These are phyloP conservation scores for Dipus sagitta DNA, from an alignment of 2,797 vertebrate species.

Conservation along the genomic window DNA sequence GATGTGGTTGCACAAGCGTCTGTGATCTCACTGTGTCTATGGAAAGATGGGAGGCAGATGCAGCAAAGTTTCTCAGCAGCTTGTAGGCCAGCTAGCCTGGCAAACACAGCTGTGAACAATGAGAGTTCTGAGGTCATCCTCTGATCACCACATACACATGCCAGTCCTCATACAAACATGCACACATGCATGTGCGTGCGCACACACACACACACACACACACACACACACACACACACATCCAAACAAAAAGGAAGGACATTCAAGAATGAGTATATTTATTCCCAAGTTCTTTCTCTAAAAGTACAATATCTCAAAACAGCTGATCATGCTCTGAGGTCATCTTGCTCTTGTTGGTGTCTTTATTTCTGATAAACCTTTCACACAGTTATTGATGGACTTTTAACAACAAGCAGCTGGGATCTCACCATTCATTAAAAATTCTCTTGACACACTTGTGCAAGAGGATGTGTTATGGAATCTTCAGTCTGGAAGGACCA, in stretches of 20 bases:
- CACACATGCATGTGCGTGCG: too few relatives aligned
- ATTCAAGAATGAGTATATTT: not conserved
- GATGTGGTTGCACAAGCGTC: too few relatives aligned
- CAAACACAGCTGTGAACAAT: too few relatives aligned
- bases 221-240: too few relatives aligned
- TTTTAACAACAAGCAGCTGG: slow-evolving; percentile 74
- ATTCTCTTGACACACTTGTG: slow-evolving; percentile 59
- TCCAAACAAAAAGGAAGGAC: not conserved
- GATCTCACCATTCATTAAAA: slow-evolving; percentile 63
- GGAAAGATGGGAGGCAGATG: too few relatives aligned
- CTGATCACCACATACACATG: too few relatives aligned
- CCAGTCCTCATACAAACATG: too few relatives aligned
- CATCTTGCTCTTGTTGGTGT: slow-evolving; percentile 58
- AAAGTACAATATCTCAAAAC: slow-evolving; percentile 44
- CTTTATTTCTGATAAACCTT: slow-evolving; percentile 63
- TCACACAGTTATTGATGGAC: slow-evolving; percentile 62
- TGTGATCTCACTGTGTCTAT: too few relatives aligned
- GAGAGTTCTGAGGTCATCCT: too few relatives aligned
- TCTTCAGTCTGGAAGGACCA: slow-evolving; percentile 10
- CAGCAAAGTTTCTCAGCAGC: too few relatives aligned
- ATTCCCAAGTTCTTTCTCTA: not conserved
- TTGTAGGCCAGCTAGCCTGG: too few relatives aligned
- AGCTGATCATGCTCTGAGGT: slow-evolving; percentile 24
- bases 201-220: too few relatives aligned
- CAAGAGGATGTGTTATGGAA: slow-evolving; percentile 48